Evolutionary conservation across 2,797 vertebrate species (phyloP), one percentile per base, ranked within the genome.

Genomic region (Nannoperca australis): DNA sequence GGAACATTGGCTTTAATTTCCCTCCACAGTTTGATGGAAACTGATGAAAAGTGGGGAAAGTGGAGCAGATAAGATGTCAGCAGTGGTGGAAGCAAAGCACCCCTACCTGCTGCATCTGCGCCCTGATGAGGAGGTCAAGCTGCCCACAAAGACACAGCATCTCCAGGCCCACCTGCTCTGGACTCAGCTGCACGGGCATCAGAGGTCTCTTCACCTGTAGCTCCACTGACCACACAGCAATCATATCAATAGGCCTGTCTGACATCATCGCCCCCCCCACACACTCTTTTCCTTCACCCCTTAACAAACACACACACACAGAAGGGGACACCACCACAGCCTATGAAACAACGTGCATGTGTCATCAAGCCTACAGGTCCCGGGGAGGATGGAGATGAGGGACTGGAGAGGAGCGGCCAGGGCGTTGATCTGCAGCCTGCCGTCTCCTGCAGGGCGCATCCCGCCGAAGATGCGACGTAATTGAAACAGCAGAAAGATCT

Each of bases 121-220:
- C 94, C 84, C 94, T 91, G 88, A 96, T 94, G 69, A 96, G 92
- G 27, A 96, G 93, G 88, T 96, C 95, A 87, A 96, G 93, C 59
- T 96, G 95, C 53, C 94, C 93, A 61, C 95, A 96, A 1, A 96
- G 93, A 82, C 94, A 95, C 85, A 96, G 63, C 94, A 96, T 96
- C 91, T 96, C 96, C 86, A 96, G 82, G 18, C 94, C 95, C 87
- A 96, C 95, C 90, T 96, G 96, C 78, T 96, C 94, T 2, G 93
- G 91, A 85, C 93, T 96, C 89, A 96, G 89, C 53, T 92, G 94
- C 69, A 96, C 74, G 0, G 95, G 94, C 92, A 93, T 91, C 84
- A 96, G 86, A 1, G 95, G 95, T 87, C 95, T 95, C 90, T 85
- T 96, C 86, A 96, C 77, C 83, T 95, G 93, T 79, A 96, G 76